Conservation (phyloP, 2,113 vertebrate species). For the Sisor rabdophorus region DNA sequence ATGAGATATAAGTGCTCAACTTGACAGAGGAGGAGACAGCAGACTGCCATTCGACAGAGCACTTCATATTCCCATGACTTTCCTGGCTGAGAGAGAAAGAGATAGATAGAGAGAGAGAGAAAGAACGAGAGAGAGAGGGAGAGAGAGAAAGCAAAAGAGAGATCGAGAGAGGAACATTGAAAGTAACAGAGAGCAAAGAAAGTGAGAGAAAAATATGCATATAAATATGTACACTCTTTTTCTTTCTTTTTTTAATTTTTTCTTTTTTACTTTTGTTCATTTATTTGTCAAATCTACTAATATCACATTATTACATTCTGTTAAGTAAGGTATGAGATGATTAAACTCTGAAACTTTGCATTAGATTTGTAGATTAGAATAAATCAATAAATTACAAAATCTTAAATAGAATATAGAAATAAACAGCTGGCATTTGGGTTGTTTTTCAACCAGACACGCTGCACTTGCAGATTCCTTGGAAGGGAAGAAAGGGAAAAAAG, state of each 20-base stretch:
- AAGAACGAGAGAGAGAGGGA: conserved; percentile 6
- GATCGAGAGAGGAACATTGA: not conserved
- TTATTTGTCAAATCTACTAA: too few relatives aligned
- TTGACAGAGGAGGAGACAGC: conserved; percentile 50
- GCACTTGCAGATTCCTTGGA: too few relatives aligned
- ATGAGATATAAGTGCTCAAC: conserved; percentile 55
- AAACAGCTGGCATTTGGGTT: too few relatives aligned
- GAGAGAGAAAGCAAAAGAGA: conserved; percentile 2
- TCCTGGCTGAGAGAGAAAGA: conserved; percentile 6
- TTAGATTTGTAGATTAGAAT: too few relatives aligned
- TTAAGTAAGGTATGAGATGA: too few relatives aligned
- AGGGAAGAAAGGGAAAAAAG: conserved; percentile 2
- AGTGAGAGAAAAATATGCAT: not conserved
- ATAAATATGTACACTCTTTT: not conserved
- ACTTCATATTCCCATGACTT: conserved; percentile 36
- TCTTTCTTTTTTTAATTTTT: too few relatives aligned
- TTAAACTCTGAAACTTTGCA: too few relatives aligned
- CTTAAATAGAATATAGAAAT: too few relatives aligned
- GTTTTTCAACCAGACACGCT: too few relatives aligned
- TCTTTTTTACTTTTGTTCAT: too few relatives aligned
- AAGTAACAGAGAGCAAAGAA: not conserved
- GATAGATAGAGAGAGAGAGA: conserved; percentile 7
- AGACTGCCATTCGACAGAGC: conserved; percentile 37
- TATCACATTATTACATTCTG: too few relatives aligned
- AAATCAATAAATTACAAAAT: too few relatives aligned